Evolutionary conservation across 2,113 vertebrate genomes (phyloP), one percentile per base, ranked within the genome.

Genomic region (Ophthalmolycus amberensis): DNA sequence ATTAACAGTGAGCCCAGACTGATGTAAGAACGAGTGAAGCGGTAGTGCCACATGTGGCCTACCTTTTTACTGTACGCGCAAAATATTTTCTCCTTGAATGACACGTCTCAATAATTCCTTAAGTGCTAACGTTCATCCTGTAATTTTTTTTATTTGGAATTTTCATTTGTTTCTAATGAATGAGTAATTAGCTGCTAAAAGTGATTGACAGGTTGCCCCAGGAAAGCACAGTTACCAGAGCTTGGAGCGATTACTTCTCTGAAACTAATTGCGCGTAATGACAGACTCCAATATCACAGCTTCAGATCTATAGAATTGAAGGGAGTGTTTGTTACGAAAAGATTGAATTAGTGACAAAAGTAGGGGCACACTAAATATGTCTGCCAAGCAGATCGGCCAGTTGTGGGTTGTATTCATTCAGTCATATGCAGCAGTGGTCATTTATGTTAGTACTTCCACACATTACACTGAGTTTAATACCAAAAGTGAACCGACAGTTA

Each of bases 151-250:
- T 52, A 37, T 74, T 78, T 7, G 71, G 80, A 65, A 71, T n/a
- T 79, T 79, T 76, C 20, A 90, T 85, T 90, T 82, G 63, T 79
- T 81, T 64, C 59, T 87, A 90, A 90, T 90, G 79, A 91, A 80
- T 65, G 81, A 77, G 29, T 77, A 78, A 91, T 92, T 84, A 80
- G 81, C 60, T 38, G 71, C 66, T 75, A 15, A 73, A 76, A 66
- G 12, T 85, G 89, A 92, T 68, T 88, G 89, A 84, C 88, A 88
- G 62, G 46, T 82, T 72, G 62, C 62, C 34, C 32, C 22, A 3
- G 42, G 71, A 75, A 34, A 71, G 20, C 40, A 50, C 65, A 34
- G 29, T 71, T 77, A 66, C 66, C 60, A 71, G 59, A 34, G 80
- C 58, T 84, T 42, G 60, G 58, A 83, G 75, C 69, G 74, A 78